Evolutionary conservation across 35 echinoderm and acorn worm genomes (phyloP).

Genomic region (Eucidaris tribuloides): DNA sequence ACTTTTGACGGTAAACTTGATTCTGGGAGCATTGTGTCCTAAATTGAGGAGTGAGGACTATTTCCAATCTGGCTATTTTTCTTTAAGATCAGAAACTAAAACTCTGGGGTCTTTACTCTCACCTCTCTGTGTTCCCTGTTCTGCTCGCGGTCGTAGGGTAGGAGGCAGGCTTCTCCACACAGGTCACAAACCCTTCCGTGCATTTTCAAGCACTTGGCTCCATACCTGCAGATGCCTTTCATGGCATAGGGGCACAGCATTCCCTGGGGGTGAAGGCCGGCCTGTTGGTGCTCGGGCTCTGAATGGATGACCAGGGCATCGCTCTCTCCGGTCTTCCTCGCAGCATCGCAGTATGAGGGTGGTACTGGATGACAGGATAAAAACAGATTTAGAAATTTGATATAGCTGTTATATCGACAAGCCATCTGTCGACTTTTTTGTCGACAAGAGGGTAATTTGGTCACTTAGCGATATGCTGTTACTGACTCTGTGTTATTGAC

Average conservation of each 20-base stretch:
- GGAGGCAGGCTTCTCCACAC: conserved; percentile 71
- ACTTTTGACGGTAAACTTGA: too few relatives aligned
- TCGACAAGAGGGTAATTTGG: too few relatives aligned
- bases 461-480: too few relatives aligned
- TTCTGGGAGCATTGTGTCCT: too few relatives aligned
- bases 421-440: too few relatives aligned
- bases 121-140: conserved; percentile 80
- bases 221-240: conserved; percentile 83
- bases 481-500: too few relatives aligned
- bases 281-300: background rate
- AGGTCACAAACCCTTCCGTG: conserved; percentile 90
- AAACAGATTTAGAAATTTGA: too few relatives aligned
- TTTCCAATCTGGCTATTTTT: too few relatives aligned
- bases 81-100: too few relatives aligned
- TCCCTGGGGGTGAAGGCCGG: background rate
- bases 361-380: background rate
- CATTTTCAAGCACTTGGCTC: conserved; percentile 74
- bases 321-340: conserved; percentile 31
- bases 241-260: conserved; percentile 88
- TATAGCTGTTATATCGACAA: too few relatives aligned
- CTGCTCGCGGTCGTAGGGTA: conserved; percentile 65
- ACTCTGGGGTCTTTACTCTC: too few relatives aligned
- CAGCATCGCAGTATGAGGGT: conserved; percentile 29
- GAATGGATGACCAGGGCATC: background rate
- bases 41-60: too few relatives aligned